Evolutionary conservation across 2,113 vertebrate genomes (phyloP).

Genomic region (Fulica atra): DNA sequence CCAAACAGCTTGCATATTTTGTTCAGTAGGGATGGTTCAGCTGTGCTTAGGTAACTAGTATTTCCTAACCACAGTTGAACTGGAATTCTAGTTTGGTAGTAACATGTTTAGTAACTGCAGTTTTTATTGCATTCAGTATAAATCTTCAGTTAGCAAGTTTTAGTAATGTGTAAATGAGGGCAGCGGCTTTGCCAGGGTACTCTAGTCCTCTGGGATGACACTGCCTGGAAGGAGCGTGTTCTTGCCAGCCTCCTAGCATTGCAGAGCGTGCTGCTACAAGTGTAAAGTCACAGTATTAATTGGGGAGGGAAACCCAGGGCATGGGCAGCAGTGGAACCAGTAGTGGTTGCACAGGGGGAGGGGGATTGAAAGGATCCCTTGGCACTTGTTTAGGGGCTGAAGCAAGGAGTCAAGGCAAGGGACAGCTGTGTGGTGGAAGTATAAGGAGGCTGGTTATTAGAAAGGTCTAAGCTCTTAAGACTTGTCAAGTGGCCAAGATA

Average conservation of each 20-base stretch:
- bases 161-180: not conserved
- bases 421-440: not conserved
- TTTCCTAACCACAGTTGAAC: not conserved
- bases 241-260: not conserved
- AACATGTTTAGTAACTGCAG: not conserved
- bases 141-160: not conserved
- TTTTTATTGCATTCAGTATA: not conserved
- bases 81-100: not conserved
- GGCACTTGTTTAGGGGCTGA: not conserved
- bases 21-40: not conserved
- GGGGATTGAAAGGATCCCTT: not conserved
- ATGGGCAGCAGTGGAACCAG: rapidly evolving
- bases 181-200: not conserved
- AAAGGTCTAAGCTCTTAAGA: not conserved
- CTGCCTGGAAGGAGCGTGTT: not conserved
- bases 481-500: too few relatives aligned
- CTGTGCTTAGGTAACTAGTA: not conserved
- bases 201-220: not conserved
- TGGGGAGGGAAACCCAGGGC: not conserved
- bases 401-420: not conserved
- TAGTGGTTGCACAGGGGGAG: not conserved
- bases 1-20: not conserved
- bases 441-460: not conserved
- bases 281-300: rapidly evolving
- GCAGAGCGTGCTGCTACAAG: not conserved